Conservation (phyloP, 1,140 invertebrate species). For the Agrypnia vestita region DNA sequence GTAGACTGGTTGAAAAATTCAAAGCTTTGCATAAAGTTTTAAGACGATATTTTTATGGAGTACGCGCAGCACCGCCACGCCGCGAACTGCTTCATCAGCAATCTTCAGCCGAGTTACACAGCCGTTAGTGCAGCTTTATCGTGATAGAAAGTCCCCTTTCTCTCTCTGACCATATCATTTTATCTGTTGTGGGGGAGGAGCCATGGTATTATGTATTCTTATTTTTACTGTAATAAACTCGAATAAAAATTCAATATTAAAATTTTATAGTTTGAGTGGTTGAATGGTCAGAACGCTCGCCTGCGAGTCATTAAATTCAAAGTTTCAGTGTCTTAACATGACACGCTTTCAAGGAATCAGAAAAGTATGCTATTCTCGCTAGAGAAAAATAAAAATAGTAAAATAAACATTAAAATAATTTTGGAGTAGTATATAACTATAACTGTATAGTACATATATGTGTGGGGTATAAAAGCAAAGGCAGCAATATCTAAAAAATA, state of each 20-base stretch:
- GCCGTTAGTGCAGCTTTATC: constrained; percentile 4
- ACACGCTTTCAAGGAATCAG: too few species aligned
- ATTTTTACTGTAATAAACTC: constrained; percentile 3
- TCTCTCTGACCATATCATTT: neutral
- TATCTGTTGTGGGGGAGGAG: neutral
- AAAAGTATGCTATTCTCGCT: too few species aligned
- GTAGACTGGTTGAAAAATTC: neutral
- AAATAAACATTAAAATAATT: too few species aligned
- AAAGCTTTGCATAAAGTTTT: constrained; percentile 11
- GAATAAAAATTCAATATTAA: constrained; percentile 12
- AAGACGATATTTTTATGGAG: neutral
- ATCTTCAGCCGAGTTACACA: constrained; percentile 6
- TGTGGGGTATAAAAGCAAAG: too few species aligned
- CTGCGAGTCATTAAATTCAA: too few species aligned
- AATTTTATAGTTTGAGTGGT: neutral
- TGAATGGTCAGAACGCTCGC: too few species aligned
- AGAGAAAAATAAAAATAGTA: too few species aligned
- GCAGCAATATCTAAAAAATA: too few species aligned
- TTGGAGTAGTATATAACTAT: too few species aligned
- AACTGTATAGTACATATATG: too few species aligned
- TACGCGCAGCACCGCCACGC: neutral
- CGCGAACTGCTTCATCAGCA: constrained; percentile 5
- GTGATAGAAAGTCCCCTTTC: neutral
- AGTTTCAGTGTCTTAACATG: too few species aligned
- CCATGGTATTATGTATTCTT: neutral